Evolutionary conservation across 2,888 invertebrate genomes (phyloP), one percentile per base, ranked within the genome.

Genomic region (Lottia gigantea): DNA sequence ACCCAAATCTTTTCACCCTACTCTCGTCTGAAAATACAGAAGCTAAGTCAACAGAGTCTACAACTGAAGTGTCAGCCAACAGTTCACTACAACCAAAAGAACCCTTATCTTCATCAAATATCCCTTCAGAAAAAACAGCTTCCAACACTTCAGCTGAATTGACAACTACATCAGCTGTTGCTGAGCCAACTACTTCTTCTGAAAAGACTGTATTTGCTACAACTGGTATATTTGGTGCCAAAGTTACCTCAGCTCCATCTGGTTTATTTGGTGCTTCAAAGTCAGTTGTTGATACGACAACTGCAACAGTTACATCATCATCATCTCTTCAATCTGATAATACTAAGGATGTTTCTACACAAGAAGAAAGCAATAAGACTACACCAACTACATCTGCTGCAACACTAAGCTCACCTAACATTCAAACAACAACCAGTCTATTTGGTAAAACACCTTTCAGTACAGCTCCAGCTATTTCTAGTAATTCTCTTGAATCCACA

Each of bases 281-380:
- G 2, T 40, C 64, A 49, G 64, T 45, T 25, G 47, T 66, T 23
- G 64, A 64, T 61, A 26, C 46, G 11, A 15, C 61, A 45, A n/a
- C 70, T 1, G 0, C 66, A 7, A 62, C 61, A 2, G 25, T 68
- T 46, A 19, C 71, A 7, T 19, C 71, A 11, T 7, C 46, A 19
- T 67, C 46, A 64, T 25, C 25, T 62, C 19, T 62, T 72, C 46
- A 62, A 46, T 14, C 25, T 67, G 15, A 40, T 74, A 2, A 26
- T 70, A 49, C 19, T 74, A 55, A 40, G 72, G 47, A 62, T 71
- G 46, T 77, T 77, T 76, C 40, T 40, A 11, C 7, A 40, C 40
- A 40, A 40, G 8, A 40, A 40, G 40, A 40, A 40, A 74, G 73
- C 16, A 62, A 66, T 25, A 40, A 40, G 31, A 23, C 55, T n/a